These are phyloP conservation scores for Ephestia elutella DNA, from an alignment of 1,140 invertebrate species.

Conservation along the genomic window DNA sequence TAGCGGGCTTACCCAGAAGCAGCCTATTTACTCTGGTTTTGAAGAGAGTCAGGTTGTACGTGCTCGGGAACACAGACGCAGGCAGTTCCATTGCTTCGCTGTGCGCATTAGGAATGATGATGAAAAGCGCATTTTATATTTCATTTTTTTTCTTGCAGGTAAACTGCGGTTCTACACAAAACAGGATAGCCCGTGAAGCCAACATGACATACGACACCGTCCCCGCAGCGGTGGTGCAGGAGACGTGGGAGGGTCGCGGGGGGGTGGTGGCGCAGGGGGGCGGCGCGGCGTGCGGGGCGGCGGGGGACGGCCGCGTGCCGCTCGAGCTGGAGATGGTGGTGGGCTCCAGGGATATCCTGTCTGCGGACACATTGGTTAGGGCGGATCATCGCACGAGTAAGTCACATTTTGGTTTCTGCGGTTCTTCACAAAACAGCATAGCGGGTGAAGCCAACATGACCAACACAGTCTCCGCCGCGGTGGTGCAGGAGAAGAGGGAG, in stretches of 20 bases:
- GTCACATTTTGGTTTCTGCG: constrained; percentile 32
- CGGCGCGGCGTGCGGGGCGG: constrained; percentile 26
- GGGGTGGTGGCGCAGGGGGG: constrained; percentile 41
- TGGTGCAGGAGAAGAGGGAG: constrained; percentile 19
- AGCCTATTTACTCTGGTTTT: no score
- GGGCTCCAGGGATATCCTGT: constrained; percentile 50
- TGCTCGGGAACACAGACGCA: no score
- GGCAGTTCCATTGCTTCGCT: no score
- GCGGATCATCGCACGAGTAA: constrained; percentile 54
- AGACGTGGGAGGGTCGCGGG: constrained; percentile 13
- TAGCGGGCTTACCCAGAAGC: no score
- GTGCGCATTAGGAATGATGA: no score
- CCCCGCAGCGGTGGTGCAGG: constrained; percentile 21
- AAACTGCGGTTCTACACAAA: constrained; percentile 36
- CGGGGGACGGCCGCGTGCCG: constrained; percentile 33
- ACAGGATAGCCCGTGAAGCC: constrained; percentile 33
- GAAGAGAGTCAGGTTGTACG: no score
- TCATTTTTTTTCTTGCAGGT: constrained; percentile 26
- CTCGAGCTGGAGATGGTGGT: constrained; percentile 67
- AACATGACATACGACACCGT: constrained; percentile 35
- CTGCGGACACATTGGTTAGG: constrained; percentile 58
- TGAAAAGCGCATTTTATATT: background rate
- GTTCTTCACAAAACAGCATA: constrained; percentile 24
- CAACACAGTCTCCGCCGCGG: constrained; percentile 22
- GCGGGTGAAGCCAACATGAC: constrained; percentile 40